A percentile compares a stretch with the other conserved stretches of the same genome.
phyloP scores from a whole-genome alignment of 2,113 vertebrate genomes.

The Aptenodytes patagonicus region DNA sequence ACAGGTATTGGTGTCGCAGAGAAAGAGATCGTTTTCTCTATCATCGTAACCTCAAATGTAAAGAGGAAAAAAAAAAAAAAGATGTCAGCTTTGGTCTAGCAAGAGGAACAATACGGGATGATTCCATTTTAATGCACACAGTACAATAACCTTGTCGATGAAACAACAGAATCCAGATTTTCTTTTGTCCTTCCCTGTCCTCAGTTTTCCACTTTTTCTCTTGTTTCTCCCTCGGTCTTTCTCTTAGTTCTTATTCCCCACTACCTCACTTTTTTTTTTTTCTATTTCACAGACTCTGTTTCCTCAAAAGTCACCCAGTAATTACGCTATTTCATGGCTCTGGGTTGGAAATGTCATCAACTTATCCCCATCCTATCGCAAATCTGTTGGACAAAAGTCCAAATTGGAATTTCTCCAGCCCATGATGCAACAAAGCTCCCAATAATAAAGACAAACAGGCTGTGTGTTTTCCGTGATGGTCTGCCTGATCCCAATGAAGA shows the following conservation, averaged over 20 bases:
- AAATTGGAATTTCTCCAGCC: conserved; percentile 65
- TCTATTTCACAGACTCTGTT: not conserved
- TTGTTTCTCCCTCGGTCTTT: not conserved
- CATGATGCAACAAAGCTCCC: conserved; percentile 68
- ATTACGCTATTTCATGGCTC: conserved; percentile 16
- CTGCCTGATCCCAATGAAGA: conserved; percentile 71
- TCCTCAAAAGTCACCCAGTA: not conserved
- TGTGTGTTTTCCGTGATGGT: conserved; percentile 67
- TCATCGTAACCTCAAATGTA: conserved; percentile 92
- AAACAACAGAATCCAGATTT: not conserved
- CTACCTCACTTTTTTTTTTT: not conserved
- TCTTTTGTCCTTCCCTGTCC: conserved; percentile 33
- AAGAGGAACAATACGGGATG: not conserved
- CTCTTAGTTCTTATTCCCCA: not conserved
- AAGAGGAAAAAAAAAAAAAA: conserved; percentile 50
- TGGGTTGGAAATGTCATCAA: not conserved
- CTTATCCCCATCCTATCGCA: not conserved
- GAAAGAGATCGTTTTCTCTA: conserved; percentile 96
- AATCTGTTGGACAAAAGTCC: conserved; percentile 28
- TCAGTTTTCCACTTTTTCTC: conserved; percentile 8
- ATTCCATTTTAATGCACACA: not conserved
- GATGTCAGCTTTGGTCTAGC: conserved; percentile 44
- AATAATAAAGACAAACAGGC: conserved; percentile 77
- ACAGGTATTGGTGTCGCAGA: conserved; percentile 98
- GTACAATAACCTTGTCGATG: conserved; percentile 6